Evolutionary conservation across 2,888 invertebrate genomes (phyloP), one percentile per base, ranked within the genome.

Genomic region (Agriopis aurantiaria): DNA sequence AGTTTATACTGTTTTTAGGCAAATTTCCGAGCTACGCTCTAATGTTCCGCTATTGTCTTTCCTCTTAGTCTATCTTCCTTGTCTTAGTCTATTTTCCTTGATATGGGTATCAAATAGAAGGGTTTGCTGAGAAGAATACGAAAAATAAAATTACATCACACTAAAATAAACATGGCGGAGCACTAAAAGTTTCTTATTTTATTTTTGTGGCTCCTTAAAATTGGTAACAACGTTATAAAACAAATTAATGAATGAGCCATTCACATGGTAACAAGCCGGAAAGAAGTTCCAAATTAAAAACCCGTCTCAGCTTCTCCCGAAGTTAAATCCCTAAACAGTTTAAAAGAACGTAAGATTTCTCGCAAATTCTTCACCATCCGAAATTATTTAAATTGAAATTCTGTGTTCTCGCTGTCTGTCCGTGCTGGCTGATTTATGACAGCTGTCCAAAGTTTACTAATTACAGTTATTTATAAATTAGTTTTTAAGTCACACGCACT

Each of bases 361-460:
- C 64, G 68, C 61, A 45, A 69, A 74, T 76, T 70, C 74, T 70
- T 67, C 66, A 70, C 55, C 70, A 78, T 81, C 78, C 80, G 59
- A 80, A 84, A 84, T 76, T 72, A 71, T 75, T 74, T 68, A 72
- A 75, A 74, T 82, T 81, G 80, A 80, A 82, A 81, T 80, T 79
- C 79, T 78, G 74, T 81, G 81, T 79, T 81, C 76, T 74, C 70
- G 69, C 78, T 79, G 79, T 76, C 78, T 77, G 79, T 81, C 78
- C 77, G 80, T 79, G 73, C 76, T 72, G 71, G 68, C 65, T 81
- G 84, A 85, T 85, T 84, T 84, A 85, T 85, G 83, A 83, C 82
- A 80, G 78, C 80, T 81, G 82, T 77, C 82, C 75, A 43, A 84
- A 85, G 80, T 85, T 85, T 74, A 66, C 75, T 79, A 84, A 84